Percentiles rank a stretch among this genome's conserved stretches.
Evolutionary conservation across 2,797 vertebrate genomes (phyloP).

Genomic region (Sebastes reedi): DNA sequence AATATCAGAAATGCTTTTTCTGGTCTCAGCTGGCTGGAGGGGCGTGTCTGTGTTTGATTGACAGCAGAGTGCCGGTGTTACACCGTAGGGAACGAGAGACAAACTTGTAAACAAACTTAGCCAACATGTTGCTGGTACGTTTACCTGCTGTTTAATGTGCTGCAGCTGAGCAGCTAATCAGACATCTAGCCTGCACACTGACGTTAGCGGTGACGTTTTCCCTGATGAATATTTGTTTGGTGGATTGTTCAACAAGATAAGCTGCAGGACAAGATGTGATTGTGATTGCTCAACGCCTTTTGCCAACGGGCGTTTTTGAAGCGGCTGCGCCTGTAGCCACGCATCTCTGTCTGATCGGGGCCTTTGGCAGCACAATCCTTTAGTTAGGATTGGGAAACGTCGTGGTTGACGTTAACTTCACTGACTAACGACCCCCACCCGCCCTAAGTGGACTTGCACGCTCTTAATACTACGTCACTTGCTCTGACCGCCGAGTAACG

Average conservation of each 20-base stretch:
- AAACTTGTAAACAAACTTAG: neutral
- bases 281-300: no score
- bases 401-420: no score
- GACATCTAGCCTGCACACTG: neutral
- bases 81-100: neutral
- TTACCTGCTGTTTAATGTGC: neutral
- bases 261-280: no score
- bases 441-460: no score
- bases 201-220: neutral
- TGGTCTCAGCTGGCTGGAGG: neutral
- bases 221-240: neutral
- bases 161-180: neutral
- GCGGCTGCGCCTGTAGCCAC: no score
- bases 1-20: neutral
- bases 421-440: no score
- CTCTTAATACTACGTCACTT: no score
- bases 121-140: neutral
- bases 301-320: no score
- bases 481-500: accelerated
- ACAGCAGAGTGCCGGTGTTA: no score
- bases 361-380: no score
- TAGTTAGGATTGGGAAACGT: no score
- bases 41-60: neutral
- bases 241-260: neutral
- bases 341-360: no score